These are phyloP conservation scores for Drosophila orena DNA, from an alignment of 1,140 invertebrate species.

Conservation along the genomic window DNA sequence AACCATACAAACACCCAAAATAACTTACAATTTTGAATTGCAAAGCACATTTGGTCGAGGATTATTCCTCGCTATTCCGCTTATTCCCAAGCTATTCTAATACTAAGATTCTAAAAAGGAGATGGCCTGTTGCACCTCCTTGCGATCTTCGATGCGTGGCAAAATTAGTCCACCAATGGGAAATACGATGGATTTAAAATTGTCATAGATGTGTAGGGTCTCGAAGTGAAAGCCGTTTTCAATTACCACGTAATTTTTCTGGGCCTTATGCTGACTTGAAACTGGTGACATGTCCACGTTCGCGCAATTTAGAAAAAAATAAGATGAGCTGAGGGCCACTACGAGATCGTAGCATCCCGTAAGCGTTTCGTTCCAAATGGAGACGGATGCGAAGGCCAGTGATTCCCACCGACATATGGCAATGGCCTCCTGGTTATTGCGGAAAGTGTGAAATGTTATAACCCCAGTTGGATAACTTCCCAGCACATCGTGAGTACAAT, in stretches of 20 bases:
- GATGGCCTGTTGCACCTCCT: conserved; percentile 11
- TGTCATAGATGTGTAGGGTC: conserved; percentile 30
- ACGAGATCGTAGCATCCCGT: conserved; percentile 63
- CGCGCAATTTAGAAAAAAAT: conserved; percentile 63
- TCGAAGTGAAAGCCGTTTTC: conserved; percentile 67
- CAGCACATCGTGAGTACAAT: conserved; percentile 42
- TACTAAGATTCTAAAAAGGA: conserved; percentile 42
- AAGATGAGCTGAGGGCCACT: conserved; percentile 19
- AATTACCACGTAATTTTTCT: conserved; percentile 13
- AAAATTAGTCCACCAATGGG: conserved; percentile 46
- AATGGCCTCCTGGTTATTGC: conserved; percentile 42
- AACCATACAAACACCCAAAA: conserved; percentile 64
- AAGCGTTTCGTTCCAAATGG: conserved; percentile 66
- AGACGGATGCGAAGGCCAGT: conserved; percentile 21
- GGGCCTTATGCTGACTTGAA: background rate
- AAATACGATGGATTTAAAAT: conserved; percentile 61
- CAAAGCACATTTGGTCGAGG: conserved; percentile 1
- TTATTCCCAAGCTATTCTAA: background rate
- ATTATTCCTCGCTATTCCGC: too few species aligned
- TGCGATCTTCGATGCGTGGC: background rate
- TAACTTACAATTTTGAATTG: conserved; percentile 55
- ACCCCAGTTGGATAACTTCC: conserved; percentile 38
- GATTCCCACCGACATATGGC: conserved; percentile 41
- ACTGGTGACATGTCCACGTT: conserved; percentile 43
- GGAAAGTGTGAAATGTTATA: conserved; percentile 56